Base-by-base conservation (phyloP, 1,140 invertebrate genomes). In the Atta colombica region DNA sequence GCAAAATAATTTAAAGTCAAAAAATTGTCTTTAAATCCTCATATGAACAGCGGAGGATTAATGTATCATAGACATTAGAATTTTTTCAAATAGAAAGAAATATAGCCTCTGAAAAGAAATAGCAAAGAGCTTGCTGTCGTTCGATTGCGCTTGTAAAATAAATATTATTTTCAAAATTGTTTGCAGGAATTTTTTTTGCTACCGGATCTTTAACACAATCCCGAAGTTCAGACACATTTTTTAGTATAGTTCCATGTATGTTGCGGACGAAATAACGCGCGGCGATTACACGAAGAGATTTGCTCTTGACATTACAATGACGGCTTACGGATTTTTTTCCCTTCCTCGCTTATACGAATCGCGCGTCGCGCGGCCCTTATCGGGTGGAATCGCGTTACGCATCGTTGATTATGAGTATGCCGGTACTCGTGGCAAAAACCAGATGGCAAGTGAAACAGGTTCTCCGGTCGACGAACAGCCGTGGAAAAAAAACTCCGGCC, bases 341-440 rank as follows among this genome's bases (percentile, higher is more conserved):
- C 68, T 68, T 68, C 77, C 49, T 60, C 21, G 55, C n/a, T 69
- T 53, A 55, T 51, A 12, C 58, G 68, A 78, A 51, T 72, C 66
- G 45, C 74, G 18, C 66, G 60, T 66, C 61, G 53, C 51, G 75
- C 72, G 49, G 60, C 18, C 31, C 78, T 84, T 90, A 89, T 90
- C 88, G 87, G 66, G 51, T 60, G 78, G 66, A 85, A 90, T 85
- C 88, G 68, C 89, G 89, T 90, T 85, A 90, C 88, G 85, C 89
- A 61, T 85, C 88, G 88, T 85, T 89, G 88, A 89, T 87, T 89
- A 81, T 60, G 85, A 63, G 49, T 51, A 66, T 28, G 72, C 39
- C 35, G 28, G 51, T 60, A 66, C 28, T 39, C 25, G 49, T 28
- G 66, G 68, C 60, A 87, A 90, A 89, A 90, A 87, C 72, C 74